These are phyloP conservation scores for Tor tambroides DNA, from an alignment of 2,113 vertebrate species.

Conservation along the genomic window DNA sequence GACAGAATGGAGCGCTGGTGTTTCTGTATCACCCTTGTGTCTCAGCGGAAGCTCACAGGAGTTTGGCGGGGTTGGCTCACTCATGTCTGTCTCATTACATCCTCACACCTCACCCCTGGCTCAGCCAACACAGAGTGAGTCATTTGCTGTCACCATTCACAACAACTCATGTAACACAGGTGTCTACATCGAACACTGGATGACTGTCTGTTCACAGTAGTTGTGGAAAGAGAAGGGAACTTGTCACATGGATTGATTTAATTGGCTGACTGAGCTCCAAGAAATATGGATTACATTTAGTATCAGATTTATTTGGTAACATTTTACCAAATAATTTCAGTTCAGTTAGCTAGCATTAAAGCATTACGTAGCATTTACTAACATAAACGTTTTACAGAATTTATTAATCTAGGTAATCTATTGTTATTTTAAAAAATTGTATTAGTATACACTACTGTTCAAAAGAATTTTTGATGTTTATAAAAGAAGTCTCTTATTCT, in stretches of 20 bases:
- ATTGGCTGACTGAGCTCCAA: neutral
- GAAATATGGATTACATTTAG: neutral
- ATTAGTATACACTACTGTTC: neutral
- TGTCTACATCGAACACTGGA: neutral
- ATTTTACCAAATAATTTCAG: neutral
- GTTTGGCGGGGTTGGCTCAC: constrained; percentile 71
- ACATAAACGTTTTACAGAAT: neutral
- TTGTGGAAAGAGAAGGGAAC: neutral
- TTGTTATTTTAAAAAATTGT: neutral
- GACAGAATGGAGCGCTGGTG: constrained; percentile 73
- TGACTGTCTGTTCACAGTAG: neutral
- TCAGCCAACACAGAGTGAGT: constrained; percentile 76
- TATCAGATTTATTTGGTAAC: neutral
- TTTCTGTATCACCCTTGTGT: constrained; percentile 82
- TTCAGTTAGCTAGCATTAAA: neutral
- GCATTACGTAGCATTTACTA: neutral
- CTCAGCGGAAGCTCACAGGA: constrained; percentile 68
- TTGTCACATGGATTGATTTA: neutral
- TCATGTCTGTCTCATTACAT: constrained; percentile 71
- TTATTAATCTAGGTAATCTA: neutral
- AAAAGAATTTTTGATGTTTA: neutral
- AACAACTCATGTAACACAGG: neutral
- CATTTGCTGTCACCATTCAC: neutral
- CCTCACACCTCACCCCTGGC: constrained; percentile 71
- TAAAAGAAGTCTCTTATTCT: neutral